Base-by-base conservation (phyloP, 1,140 invertebrate species). In the Samia ricini region DNA sequence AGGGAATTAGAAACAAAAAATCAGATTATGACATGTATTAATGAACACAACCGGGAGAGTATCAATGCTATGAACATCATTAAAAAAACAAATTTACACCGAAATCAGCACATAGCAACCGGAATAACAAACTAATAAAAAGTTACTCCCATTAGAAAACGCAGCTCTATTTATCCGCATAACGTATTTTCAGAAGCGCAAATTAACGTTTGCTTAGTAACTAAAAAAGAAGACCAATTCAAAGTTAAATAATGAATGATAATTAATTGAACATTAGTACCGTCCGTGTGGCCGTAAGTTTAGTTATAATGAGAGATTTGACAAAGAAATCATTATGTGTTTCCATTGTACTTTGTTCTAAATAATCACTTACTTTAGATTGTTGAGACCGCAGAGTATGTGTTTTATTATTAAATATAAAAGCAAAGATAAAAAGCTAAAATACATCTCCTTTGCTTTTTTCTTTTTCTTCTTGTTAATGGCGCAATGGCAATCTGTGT, bases 251-350 rank as follows among this genome's bases (percentile, higher is more conserved):
- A 76, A 76, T 78, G 68, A 76, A 72, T 63, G 70, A 64, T 81
- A 77, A 84, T 84, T 86, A 83, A 83, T 77, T 77, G 72, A 65
- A 56, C 69, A 79, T 83, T 68, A 69, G 74, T 51, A 50, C 77
- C 51, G 71, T 74, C 73, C 81, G 76, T 83, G 84, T 77, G 84
- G 81, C 72, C 71, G 65, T 51, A n/a, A n/a, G 63, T 59, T 69
- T 63, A 76, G 19, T 74, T 77, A 71, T 83, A 77, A 76, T 74
- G 77, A 75, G 72, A 81, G 76, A 79, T 85, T 85, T 85, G 82
- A 83, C 81, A 81, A 75, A 74, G 72, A 79, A 83, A 74, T 78
- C 60, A 33, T 23, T 52, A 22, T 52, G 51, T 42, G 33, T 42
- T 42, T 42, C 33, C 33, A 42, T 55, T 73, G 68, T 79, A 76